Conservation (phyloP, 2,888 invertebrate species). For the Chaetogeoica ovagalla region DNA sequence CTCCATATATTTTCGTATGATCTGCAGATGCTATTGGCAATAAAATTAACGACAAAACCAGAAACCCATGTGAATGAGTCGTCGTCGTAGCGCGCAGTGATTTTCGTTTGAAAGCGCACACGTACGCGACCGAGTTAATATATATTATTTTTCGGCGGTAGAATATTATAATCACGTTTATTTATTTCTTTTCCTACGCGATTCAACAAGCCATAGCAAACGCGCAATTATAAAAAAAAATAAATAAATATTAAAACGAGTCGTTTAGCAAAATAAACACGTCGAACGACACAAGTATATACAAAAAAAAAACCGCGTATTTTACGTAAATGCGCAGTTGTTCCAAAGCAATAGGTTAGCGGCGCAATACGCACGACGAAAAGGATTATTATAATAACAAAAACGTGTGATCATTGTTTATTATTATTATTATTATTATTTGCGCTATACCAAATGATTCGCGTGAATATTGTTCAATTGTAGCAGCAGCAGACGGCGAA, state of each 20-base stretch:
- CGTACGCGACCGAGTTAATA: no score
- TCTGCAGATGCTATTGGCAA: not conserved
- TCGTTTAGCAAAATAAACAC: constrained; percentile 2
- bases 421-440: no score
- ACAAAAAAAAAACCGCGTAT: not conserved
- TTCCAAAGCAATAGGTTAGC: not conserved
- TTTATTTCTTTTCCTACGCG: not conserved
- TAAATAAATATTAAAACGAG: not conserved
- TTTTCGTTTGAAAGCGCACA: not conserved
- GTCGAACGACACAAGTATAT: not conserved
- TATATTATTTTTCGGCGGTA: not conserved
- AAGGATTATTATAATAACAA: not conserved
- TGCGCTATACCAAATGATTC: no score
- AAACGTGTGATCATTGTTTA: not conserved
- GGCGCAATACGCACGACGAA: no score
- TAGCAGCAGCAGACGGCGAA: no score
- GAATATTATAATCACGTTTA: not conserved
- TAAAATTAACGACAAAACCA: no score
- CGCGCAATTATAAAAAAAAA: not conserved
- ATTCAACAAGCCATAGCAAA: not conserved
- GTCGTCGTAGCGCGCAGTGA: not conserved
- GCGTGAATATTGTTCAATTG: no score
- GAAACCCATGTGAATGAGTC: not conserved
- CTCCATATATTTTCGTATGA: no score
- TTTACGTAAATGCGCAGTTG: not conserved